Evolutionary conservation across 2,888 invertebrate species (phyloP).

Genomic region (Pollenia amentaria): DNA sequence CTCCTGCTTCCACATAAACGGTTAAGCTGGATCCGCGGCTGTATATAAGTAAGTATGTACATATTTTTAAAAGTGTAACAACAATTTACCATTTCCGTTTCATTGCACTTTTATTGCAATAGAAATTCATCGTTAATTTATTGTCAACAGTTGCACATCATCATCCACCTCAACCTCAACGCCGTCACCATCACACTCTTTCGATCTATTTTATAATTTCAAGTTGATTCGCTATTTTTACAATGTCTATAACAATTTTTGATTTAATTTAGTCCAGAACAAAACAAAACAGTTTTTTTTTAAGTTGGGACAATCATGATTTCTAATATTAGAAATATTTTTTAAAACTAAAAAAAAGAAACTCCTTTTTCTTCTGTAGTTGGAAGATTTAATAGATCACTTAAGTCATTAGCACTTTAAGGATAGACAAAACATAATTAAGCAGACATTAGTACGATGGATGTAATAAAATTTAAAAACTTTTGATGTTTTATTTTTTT

Average conservation of each 20-base stretch:
- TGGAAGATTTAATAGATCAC: conserved; percentile 66
- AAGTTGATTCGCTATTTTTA: conserved; percentile 68
- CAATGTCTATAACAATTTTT: conserved; percentile 23
- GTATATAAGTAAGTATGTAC: background rate
- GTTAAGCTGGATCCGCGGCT: background rate
- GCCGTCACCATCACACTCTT: conserved; percentile 19
- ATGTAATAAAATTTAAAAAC: conserved; percentile 28
- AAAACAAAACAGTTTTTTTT: conserved; percentile 23
- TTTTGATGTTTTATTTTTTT: conserved; percentile 50
- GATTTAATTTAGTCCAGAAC: conserved; percentile 19
- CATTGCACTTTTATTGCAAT: conserved; percentile 72
- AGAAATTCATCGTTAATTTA: conserved; percentile 72
- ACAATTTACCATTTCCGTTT: conserved; percentile 71
- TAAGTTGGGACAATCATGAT: conserved; percentile 36
- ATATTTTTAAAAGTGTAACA: conserved; percentile 25
- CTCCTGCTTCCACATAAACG: too few relatives aligned
- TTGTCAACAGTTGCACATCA: conserved; percentile 70
- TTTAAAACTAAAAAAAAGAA: background rate
- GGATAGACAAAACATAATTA: conserved; percentile 46
- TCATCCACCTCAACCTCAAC: conserved; percentile 31
- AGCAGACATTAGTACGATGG: conserved; percentile 37
- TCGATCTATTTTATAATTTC: conserved; percentile 51
- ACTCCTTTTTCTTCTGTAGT: conserved; percentile 37
- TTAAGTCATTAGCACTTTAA: conserved; percentile 68
- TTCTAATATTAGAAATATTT: conserved; percentile 27